A percentile compares a stretch with the other conserved stretches of the same genome.
These are phyloP conservation scores for Silurus aristotelis DNA, from an alignment of 2,797 vertebrate species.

Conservation along the genomic window DNA sequence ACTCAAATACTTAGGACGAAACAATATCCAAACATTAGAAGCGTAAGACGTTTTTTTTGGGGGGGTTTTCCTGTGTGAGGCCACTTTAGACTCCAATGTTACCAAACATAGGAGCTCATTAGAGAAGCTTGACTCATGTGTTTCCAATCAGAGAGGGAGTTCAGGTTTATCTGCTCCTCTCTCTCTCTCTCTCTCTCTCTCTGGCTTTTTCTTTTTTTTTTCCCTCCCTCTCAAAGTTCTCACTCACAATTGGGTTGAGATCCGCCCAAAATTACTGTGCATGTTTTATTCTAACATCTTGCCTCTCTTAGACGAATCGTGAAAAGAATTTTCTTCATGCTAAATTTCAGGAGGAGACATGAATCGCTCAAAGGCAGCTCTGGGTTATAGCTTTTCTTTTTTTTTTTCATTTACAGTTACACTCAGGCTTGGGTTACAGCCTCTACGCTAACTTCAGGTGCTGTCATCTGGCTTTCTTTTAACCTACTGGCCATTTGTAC, in stretches of 20 bases:
- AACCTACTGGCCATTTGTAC: constrained; percentile 12
- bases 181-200: neutral
- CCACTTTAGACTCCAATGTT: constrained; percentile 44
- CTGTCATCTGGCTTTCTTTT: constrained; percentile 25
- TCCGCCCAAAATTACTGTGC: constrained; percentile 23
- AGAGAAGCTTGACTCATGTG: constrained; percentile 45
- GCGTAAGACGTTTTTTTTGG: constrained; percentile 11
- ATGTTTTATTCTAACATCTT: constrained; percentile 16
- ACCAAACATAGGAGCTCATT: constrained; percentile 49
- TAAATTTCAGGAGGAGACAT: neutral
- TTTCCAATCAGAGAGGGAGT: constrained; percentile 46
- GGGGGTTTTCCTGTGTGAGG: neutral
- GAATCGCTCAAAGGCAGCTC: neutral
- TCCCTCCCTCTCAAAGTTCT: neutral
- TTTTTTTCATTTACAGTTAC: constrained; percentile 36
- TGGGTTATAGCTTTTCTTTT: neutral
- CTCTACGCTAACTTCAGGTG: constrained; percentile 25
- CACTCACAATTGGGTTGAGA: constrained; percentile 41
- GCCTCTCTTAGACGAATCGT: neutral
- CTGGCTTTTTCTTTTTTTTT: neutral
- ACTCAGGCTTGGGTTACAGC: constrained; percentile 26
- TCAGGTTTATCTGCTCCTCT: constrained; percentile 42
- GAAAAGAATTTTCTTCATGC: neutral
- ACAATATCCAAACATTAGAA: constrained; percentile 37
- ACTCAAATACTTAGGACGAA: constrained; percentile 25